These are phyloP conservation scores for Montipora sp. DNA, from an alignment of 64 coral and sea anemone genomes.

Conservation along the genomic window DNA sequence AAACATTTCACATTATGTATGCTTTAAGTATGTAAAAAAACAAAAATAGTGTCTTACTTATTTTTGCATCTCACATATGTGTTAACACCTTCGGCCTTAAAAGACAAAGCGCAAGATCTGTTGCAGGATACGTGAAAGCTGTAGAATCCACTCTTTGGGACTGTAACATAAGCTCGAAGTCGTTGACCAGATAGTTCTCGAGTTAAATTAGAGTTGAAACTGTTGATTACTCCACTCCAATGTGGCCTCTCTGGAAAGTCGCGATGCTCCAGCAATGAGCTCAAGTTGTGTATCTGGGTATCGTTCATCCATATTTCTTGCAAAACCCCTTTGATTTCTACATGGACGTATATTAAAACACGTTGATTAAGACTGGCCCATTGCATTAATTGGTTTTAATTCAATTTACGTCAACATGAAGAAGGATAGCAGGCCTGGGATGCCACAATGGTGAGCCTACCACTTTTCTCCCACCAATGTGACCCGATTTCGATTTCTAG, in stretches of 20 bases:
- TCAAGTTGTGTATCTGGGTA: not conserved
- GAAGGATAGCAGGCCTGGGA: too few relatives aligned
- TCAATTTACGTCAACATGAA: too few relatives aligned
- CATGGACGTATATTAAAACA: not conserved
- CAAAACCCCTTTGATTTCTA: conserved; percentile 39
- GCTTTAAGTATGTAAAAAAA: not conserved
- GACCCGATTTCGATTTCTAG: too few relatives aligned
- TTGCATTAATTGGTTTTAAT: too few relatives aligned
- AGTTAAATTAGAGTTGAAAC: not conserved
- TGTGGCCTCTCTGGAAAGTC: not conserved
- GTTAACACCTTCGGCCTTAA: conserved; percentile 25
- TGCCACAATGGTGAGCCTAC: too few relatives aligned
- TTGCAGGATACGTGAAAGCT: conserved; percentile 71
- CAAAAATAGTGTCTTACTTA: not conserved
- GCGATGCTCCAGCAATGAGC: not conserved
- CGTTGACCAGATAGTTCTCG: conserved; percentile 56
- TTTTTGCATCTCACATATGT: not conserved
- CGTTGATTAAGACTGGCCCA: too few relatives aligned
- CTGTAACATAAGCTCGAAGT: conserved; percentile 71
- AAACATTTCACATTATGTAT: too few relatives aligned
- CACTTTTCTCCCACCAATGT: too few relatives aligned
- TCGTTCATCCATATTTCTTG: conserved; percentile 13
- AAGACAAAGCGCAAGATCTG: conserved; percentile 57
- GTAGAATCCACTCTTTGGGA: conserved; percentile 83
- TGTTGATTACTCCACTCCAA: not conserved